Evolutionary conservation across 2,888 invertebrate species (phyloP), one percentile per base, ranked within the genome.

Genomic region (Nysson spinosus): DNA sequence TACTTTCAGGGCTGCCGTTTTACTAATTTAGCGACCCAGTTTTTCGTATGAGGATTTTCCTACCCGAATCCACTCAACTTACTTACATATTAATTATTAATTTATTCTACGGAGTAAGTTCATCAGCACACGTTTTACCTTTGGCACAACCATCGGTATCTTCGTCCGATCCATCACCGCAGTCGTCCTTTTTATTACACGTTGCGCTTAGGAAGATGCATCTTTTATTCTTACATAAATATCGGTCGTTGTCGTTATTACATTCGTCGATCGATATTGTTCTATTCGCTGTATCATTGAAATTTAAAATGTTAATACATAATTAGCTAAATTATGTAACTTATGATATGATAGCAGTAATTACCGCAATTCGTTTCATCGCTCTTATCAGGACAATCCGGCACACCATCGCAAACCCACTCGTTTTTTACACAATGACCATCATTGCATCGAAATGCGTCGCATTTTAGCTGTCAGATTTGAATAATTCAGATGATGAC

Each of bases 291-390:
- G 46, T 3, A 64, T 67, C 62, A 57, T n/a, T n/a, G 5, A 55
- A 49, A 28, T 7, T 0, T 4, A 34, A 5, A n/a, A 32, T 50
- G 5, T 4, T 9, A 16, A 9, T 12, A 32, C 12, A 20, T 54
- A 7, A 9, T 39, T 19, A 34, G n/a, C n/a, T 20, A 7, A 12
- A 3, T 16, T 16, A 22, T 43, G 6, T 7, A 4, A 40, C 44
- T 19, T 34, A 32, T 51, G 47, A 7, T 28, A 58, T 17, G 14
- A 37, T 56, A 58, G 47, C 19, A n/a, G 9, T 84, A 85, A 17
- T 88, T 85, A 88, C 90, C 85, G 73, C 95, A 95, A 2, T 90
- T 90, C 0, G 88, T 88, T 85, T 95, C 95, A 79, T 95, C 95
- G 6, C 91, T 90, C 0, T 90, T 91, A 79, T 93, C 93, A 24